These are phyloP conservation scores for Serilophus lunatus DNA, from an alignment of 2,113 vertebrate species.

Conservation along the genomic window DNA sequence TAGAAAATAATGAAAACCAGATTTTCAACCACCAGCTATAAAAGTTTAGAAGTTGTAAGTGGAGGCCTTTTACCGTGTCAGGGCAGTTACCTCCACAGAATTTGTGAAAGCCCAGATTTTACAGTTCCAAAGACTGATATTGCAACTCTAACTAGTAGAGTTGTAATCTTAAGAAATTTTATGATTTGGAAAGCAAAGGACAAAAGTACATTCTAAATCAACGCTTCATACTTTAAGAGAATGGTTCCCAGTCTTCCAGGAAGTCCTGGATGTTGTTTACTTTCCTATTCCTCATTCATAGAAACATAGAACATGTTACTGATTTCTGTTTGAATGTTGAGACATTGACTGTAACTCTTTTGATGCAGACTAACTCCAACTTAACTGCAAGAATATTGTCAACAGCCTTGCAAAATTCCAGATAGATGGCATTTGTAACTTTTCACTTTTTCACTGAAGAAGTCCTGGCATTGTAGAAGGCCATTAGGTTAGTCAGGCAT, in stretches of 20 bases:
- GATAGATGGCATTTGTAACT: neutral
- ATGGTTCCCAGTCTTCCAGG: neutral
- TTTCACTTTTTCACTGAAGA: neutral
- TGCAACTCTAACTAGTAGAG: neutral
- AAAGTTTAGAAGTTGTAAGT: neutral
- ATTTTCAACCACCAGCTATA: slow-evolving; percentile 20
- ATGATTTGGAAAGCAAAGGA: neutral
- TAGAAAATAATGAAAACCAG: neutral
- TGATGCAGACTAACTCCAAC: neutral
- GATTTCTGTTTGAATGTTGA: neutral
- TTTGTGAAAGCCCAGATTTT: neutral
- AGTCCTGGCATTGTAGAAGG: neutral
- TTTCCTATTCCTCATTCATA: neutral
- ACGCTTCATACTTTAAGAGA: neutral
- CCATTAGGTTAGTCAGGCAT: neutral
- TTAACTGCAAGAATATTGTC: neutral
- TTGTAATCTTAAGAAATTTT: neutral
- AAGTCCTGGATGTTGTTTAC: neutral
- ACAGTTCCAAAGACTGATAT: neutral
- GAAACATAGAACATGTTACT: neutral
- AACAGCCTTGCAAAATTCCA: neutral
- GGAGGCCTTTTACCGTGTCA: neutral
- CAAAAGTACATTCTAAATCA: neutral
- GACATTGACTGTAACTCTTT: neutral
- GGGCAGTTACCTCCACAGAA: neutral